These are phyloP conservation scores for Phodopus roborovskii DNA, from an alignment of 2,113 vertebrate species.

Conservation along the genomic window DNA sequence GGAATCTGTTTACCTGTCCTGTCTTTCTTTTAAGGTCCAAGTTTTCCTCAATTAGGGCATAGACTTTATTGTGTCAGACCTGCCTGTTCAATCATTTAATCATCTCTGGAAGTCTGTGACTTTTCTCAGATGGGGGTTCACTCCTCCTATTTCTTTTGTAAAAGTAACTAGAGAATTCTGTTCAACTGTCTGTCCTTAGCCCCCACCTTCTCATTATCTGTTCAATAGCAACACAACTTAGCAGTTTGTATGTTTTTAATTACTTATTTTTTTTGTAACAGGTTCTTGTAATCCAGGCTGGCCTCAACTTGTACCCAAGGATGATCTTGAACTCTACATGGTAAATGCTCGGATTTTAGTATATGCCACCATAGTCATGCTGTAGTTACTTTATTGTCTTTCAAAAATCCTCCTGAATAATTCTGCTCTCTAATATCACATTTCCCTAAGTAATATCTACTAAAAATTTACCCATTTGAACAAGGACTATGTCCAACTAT, in stretches of 20 bases:
- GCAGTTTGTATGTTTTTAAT: not conserved
- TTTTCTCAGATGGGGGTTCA: not conserved
- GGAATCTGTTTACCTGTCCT: not conserved
- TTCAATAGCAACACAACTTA: not conserved
- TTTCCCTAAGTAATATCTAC: not conserved
- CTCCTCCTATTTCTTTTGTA: not conserved
- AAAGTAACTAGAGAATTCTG: not conserved
- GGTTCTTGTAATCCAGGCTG: not conserved
- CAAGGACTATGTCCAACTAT: not conserved
- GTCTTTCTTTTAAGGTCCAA: not conserved
- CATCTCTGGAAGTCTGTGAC: not conserved
- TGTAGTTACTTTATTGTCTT: slow-evolving; percentile 9
- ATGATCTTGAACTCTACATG: not conserved
- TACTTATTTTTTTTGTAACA: not conserved
- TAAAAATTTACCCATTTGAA: not conserved
- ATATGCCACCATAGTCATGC: not conserved
- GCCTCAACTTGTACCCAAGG: not conserved
- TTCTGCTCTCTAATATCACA: not conserved
- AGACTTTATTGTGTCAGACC: not conserved
- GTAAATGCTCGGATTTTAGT: not conserved
- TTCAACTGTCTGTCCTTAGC: slow-evolving; percentile 8
- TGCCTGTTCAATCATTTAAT: not conserved
- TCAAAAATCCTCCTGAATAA: not conserved
- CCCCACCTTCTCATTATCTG: not conserved
- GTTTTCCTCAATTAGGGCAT: not conserved